Evolutionary conservation across 2,113 vertebrate species (phyloP), one percentile per base, ranked within the genome.

Genomic region (Polypterus bichir): DNA sequence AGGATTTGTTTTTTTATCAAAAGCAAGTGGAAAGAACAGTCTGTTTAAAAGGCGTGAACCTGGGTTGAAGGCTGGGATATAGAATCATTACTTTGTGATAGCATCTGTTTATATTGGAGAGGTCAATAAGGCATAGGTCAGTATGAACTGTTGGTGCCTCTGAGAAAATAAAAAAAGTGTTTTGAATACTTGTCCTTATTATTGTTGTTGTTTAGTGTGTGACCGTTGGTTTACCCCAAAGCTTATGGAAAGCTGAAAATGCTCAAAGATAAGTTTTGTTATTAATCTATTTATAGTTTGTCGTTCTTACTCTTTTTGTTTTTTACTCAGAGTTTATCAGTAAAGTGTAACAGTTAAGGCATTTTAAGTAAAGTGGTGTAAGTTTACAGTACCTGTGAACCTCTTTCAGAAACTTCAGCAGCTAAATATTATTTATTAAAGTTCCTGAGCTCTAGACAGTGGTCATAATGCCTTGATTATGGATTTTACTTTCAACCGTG

Each of bases 331-430:
- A 52, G 51, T 10, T 88, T 89, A 88, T 89, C 86, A 80, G 83
- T 75, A 7, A 8, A 65, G 79, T 82, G 77, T 84, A 83, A 77
- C 57, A 85, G 84, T 87, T 87, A 80, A 82, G 63, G 49, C 78
- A 83, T 86, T 85, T 84, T 84, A 76, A 61, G 74, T 5, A 44
- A 66, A 69, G 56, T 79, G 82, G 86, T 89, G 87, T 83, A 82
- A 67, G 86, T 87, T 77, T 80, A 77, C 76, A 81, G 83, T 83
- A 89, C 85, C 87, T 86, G 87, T 79, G 78, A 83, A 81, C 75
- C 81, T 83, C 82, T 83, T 79, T 77, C 73, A 54, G 82, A 78
- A 64, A 71, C 76, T 76, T 71, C 72, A 77, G 76, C 79, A 81
- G 78, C 67, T 27, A 27, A 27, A 27, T 27, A 27, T 27, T 73